Base-by-base conservation (phyloP, 2,113 vertebrate species). In the Accipiter cooperii region DNA sequence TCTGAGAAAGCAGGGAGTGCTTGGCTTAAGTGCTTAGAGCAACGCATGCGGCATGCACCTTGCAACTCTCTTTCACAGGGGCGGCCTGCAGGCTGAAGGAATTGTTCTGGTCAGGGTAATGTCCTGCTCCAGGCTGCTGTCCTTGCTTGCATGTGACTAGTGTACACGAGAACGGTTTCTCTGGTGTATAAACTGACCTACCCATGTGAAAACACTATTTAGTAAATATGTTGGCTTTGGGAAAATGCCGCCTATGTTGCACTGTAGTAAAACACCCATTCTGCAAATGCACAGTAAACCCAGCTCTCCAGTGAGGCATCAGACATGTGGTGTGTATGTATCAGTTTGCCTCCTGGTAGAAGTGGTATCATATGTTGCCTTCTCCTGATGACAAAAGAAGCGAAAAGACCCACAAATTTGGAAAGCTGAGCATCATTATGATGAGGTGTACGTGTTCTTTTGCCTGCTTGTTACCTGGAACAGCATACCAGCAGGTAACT, bases 251-350 rank as follows among this genome's bases (percentile, higher is more conserved):
- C 8, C 6, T 42, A 12, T 17, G 29, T 57, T 61, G 46, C 60
- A 29, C 26, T 66, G 75, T 4, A 63, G 31, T 52, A 26, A 29
- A 75, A 83, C 33, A 70, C 5, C 7, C 13, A 5, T 74, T 61
- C 33, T 55, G 34, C 55, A 54, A 74, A 47, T 3, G 26, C 52
- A 16, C 40, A 13, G 10, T 60, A 74, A 82, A 38, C 22, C 10
- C 61, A 63, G 61, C 34, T 76, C 31, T 61, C 31, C 12, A n/a
- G 24, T 22, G 66, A 86, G 52, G 47, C 42, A 28, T 65, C 61
- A 31, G 52, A 34, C 33, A 16, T 58, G 3, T 1, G 2, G 13
- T 36, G 8, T 15, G 17, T 0, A 0, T 49, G 24, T n/a, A 64
- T 76, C 54, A 49, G 0, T 46, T 80, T 3, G 0, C 33, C 24